Evolutionary conservation across 2,113 vertebrate species (phyloP), one percentile per base, ranked within the genome.

Genomic region (Etia nguti): DNA sequence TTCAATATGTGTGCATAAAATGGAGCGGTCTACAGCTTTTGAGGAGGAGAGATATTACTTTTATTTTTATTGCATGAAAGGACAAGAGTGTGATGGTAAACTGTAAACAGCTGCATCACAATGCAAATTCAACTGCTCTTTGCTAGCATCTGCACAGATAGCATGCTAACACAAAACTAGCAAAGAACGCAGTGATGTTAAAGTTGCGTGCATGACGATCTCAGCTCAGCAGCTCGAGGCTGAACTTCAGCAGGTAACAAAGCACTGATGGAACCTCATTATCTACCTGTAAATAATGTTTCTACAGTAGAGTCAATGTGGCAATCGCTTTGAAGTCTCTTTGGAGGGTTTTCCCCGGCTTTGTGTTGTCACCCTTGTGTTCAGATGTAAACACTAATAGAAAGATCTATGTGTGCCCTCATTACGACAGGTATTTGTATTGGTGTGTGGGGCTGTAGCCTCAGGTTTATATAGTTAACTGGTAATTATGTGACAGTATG

Each of bases 61-160:
- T 73, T 46, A 18, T 26, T 73, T 73, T 46, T 48, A 43, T 73
- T 7, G n/a, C 20, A 36, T 20, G 10, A n/a, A 62, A 62, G 20
- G 8, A 22, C 36, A 70, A 46, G 62, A 68, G 20, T 0, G 0
- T 16, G 15, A 18, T 46, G 1, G 22, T 46, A 4, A 73, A 73
- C 5, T 24, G 22, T 0, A 26, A 73, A 46, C 1, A 26, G 22
- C 13, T 73, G 38, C 22, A 46, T 73, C 8, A 0, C 41, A 16
- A 0, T 26, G 38, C 13, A 18, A 46, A 46, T 16, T 16, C 38
- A 43, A 6, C 38, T 0, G n/a, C 65, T 70, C 36, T 43, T 70
- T 70, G 65, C 65, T 26, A 46, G 22, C 65, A 43, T 16, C 5
- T 24, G 38, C 13, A 70, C 8, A 70, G 13, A 43, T 24, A 16